A percentile compares a stretch with the other conserved stretches of the same genome.
These are phyloP conservation scores for Litoditis marina DNA, from an alignment of 2,888 invertebrate genomes.

Conservation along the genomic window DNA sequence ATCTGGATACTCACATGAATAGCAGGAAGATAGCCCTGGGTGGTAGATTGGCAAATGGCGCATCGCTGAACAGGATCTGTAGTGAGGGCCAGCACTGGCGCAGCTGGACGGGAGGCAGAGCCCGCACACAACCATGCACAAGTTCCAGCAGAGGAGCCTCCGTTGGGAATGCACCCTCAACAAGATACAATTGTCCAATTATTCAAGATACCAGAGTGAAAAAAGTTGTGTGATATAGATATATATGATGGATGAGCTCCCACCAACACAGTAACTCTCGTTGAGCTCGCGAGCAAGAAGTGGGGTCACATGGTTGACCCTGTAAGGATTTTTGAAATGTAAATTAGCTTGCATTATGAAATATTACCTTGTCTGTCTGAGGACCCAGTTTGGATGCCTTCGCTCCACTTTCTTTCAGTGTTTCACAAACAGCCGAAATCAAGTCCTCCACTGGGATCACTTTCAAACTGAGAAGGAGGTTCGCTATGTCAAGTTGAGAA, in stretches of 20 bases:
- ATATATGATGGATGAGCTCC: too few relatives aligned
- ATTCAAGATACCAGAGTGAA: too few relatives aligned
- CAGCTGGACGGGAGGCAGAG: conserved; percentile 71
- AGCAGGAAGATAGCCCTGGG: conserved; percentile 79
- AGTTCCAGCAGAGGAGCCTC: conserved; percentile 81
- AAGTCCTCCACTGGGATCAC: conserved; percentile 81
- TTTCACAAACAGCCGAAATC: conserved; percentile 78
- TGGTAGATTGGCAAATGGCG: conserved; percentile 62
- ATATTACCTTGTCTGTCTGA: conserved; percentile 23
- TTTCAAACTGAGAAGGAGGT: conserved; percentile 76
- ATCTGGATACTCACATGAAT: conserved; percentile 71
- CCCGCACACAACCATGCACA: conserved; percentile 71
- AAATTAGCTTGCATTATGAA: too few relatives aligned
- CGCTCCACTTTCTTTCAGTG: conserved; percentile 73
- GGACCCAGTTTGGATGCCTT: conserved; percentile 39
- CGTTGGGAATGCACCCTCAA: conserved; percentile 66
- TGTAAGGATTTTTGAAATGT: too few relatives aligned
- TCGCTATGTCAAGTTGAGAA: conserved; percentile 73
- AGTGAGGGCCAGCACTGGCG: conserved; percentile 78
- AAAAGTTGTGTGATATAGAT: too few relatives aligned
- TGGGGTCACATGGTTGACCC: too few relatives aligned
- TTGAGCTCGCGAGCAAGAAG: too few relatives aligned
- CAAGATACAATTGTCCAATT: conserved; percentile 9
- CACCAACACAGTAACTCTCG: too few relatives aligned
- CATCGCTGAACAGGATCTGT: conserved; percentile 74